A percentile compares a stretch with the other conserved stretches of the same genome.
These are phyloP conservation scores for Imbricaverruca yamaguchii DNA, from an alignment of 2,888 invertebrate genomes.

Conservation along the genomic window DNA sequence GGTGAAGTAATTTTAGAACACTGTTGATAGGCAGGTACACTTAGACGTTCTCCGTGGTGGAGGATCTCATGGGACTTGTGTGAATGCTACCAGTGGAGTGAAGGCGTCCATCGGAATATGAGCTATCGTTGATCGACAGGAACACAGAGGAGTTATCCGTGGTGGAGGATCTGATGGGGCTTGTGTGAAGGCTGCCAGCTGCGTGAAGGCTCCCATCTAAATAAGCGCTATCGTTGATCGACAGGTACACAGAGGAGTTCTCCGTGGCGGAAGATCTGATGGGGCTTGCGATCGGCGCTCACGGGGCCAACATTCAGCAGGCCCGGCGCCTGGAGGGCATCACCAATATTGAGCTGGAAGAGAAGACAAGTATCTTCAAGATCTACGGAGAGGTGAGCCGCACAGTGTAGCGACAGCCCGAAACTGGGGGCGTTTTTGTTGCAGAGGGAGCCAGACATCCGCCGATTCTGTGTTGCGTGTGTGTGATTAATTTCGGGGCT, in stretches of 20 bases:
- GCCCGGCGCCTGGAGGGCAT: conserved; percentile 90
- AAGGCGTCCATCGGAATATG: too few relatives aligned
- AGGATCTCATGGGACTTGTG: conserved; percentile 96
- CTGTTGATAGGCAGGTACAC: conserved; percentile 53
- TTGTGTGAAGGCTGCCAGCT: conserved; percentile 40
- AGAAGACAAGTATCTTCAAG: conserved; percentile 91
- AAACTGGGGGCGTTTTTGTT: too few relatives aligned
- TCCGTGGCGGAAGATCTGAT: conserved; percentile 91
- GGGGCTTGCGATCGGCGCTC: conserved; percentile 97
- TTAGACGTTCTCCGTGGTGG: conserved; percentile 91
- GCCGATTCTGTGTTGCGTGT: too few relatives aligned
- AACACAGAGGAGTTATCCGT: conserved; percentile 93
- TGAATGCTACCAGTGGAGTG: too few relatives aligned
- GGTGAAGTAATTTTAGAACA: too few relatives aligned
- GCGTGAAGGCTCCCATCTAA: too few relatives aligned
- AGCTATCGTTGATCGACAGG: conserved; percentile 23
- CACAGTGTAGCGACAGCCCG: too few relatives aligned
- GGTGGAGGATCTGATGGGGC: conserved; percentile 93
- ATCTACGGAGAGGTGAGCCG: conserved; percentile 75
- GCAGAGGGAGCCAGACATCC: too few relatives aligned
- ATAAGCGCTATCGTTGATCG: neutral
- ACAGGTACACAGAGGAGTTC: conserved; percentile 78
- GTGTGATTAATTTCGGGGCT: too few relatives aligned
- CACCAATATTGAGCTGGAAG: conserved; percentile 90
- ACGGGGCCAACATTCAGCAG: conserved; percentile 92